Evolutionary conservation across 1,140 invertebrate genomes (phyloP).

Genomic region (Ectropis grisescens): DNA sequence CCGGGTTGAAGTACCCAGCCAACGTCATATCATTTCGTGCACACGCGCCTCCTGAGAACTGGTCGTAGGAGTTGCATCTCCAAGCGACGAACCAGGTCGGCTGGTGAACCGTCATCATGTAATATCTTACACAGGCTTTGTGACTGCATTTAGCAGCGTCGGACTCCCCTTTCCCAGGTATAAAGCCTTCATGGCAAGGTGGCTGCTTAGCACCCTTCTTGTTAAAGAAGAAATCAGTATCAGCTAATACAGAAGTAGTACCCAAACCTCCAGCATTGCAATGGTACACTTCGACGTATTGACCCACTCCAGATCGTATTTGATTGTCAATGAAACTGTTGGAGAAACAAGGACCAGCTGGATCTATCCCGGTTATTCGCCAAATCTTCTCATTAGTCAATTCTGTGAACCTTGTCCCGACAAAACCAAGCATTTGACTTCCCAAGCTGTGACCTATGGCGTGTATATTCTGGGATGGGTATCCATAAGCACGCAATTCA

Average conservation of each 20-base stretch:
- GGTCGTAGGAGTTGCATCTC: conserved; percentile 39
- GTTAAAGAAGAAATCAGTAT: conserved; percentile 76
- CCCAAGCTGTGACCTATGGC: conserved; percentile 67
- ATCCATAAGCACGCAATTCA: conserved; percentile 26
- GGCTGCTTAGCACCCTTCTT: conserved; percentile 71
- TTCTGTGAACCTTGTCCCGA: conserved; percentile 36
- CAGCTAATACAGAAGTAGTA: conserved; percentile 66
- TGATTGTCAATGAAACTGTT: conserved; percentile 61
- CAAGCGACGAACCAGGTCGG: conserved; percentile 41
- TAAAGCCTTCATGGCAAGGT: conserved; percentile 55
- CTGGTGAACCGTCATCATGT: conserved; percentile 33
- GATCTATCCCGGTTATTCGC: conserved; percentile 73
- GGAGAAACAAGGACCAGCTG: conserved; percentile 75
- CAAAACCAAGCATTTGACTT: conserved; percentile 61
- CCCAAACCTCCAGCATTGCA: conserved; percentile 71
- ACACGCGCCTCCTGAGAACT: conserved; percentile 35
- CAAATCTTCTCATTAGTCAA: conserved; percentile 36
- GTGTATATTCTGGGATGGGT: conserved; percentile 52
- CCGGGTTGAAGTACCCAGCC: conserved; percentile 52
- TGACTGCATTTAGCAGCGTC: conserved; percentile 51
- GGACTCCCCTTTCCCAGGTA: conserved; percentile 38
- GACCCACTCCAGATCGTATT: conserved; percentile 60
- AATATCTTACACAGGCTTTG: conserved; percentile 47
- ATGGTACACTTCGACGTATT: conserved; percentile 73
- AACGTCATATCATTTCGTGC: conserved; percentile 40